These are phyloP conservation scores for Drosophila erecta DNA, from an alignment of 1,140 invertebrate species.

Conservation along the genomic window DNA sequence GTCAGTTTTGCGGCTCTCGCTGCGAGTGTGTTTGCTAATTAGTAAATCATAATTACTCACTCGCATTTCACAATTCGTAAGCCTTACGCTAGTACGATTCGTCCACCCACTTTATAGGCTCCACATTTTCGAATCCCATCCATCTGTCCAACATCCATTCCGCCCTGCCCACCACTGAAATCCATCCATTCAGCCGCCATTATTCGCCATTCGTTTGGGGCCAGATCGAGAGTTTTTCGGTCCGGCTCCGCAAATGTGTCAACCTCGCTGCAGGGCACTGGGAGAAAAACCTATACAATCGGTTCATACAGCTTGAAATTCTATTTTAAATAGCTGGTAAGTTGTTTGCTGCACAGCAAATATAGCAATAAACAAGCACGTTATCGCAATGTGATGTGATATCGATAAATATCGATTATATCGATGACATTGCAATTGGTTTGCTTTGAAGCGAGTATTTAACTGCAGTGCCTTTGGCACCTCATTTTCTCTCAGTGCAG, in stretches of 20 bases:
- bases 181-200: constrained; percentile 38
- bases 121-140: constrained; percentile 35
- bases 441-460: background rate
- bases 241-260: constrained; percentile 24
- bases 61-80: constrained; percentile 74
- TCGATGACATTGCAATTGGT: background rate
- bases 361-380: no score
- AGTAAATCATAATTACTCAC: constrained; percentile 82
- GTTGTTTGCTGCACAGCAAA: no score
- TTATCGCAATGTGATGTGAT: no score
- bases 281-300: background rate
- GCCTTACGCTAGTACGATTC: constrained; percentile 8
- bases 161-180: background rate
- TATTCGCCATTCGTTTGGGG: constrained; percentile 10
- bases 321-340: no score
- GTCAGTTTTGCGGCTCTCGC: constrained; percentile 51
- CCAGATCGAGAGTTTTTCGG: constrained; percentile 22
- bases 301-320: no score
- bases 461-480: background rate
- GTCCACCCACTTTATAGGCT: constrained; percentile 18
- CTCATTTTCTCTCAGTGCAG: constrained; percentile 1
- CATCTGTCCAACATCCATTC: constrained; percentile 18
- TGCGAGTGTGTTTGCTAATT: constrained; percentile 74
- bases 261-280: constrained; percentile 3
- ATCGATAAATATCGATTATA: no score